A percentile compares a stretch with the other conserved stretches of the same genome.
Evolutionary conservation across 1,140 invertebrate genomes (phyloP).

Genomic region (Psix sp.): DNA sequence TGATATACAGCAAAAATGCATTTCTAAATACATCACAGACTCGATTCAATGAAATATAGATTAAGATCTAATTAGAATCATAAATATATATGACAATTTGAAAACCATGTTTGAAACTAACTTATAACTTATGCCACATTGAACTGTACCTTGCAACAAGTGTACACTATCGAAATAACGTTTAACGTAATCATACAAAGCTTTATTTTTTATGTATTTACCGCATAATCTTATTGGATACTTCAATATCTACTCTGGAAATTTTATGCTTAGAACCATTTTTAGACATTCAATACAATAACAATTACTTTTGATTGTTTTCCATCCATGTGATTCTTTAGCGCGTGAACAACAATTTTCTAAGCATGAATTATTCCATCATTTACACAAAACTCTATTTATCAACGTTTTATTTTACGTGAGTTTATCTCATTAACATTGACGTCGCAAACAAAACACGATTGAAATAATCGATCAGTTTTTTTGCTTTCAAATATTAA

Average conservation of each 20-base stretch:
- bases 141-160: too few relatives aligned
- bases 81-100: too few relatives aligned
- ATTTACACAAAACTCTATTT: slow-evolving; percentile 29
- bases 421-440: slow-evolving; percentile 22
- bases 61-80: too few relatives aligned
- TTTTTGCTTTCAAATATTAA: slow-evolving; percentile 28
- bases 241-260: slow-evolving; percentile 33
- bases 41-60: too few relatives aligned
- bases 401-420: slow-evolving; percentile 32
- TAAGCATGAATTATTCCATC: slow-evolving; percentile 37
- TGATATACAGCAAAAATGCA: too few relatives aligned
- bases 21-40: too few relatives aligned
- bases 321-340: slow-evolving; percentile 13
- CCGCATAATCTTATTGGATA: slow-evolving; percentile 12
- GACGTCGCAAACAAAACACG: slow-evolving; percentile 10
- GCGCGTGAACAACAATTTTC: slow-evolving; percentile 39
- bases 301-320: slow-evolving; percentile 39
- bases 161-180: too few relatives aligned
- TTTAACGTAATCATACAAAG: slow-evolving; percentile 34
- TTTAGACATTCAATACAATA: slow-evolving; percentile 36
- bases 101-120: too few relatives aligned
- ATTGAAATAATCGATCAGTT: slow-evolving; percentile 22
- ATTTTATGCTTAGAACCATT: slow-evolving; percentile 44
- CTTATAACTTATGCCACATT: too few relatives aligned
- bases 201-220: slow-evolving; percentile 7